Conservation (phyloP, 2,888 invertebrate genomes). For the Acholoe squamosa region DNA sequence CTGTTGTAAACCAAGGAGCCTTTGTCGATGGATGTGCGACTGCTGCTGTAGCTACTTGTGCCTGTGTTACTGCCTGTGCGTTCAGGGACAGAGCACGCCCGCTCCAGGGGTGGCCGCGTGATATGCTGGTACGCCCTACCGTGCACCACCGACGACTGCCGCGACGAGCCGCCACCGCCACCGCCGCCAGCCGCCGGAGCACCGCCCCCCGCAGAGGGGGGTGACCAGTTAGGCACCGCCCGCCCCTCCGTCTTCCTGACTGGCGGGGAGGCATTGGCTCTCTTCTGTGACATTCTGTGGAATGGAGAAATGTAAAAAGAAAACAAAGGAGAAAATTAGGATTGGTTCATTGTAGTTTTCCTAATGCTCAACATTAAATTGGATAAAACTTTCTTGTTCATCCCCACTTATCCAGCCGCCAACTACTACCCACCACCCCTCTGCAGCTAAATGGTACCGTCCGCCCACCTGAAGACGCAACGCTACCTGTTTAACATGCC, state of each 20-base stretch:
- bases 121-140: constrained; percentile 50
- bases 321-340: too few relatives aligned
- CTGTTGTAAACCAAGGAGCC: background rate
- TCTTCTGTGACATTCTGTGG: constrained; percentile 20
- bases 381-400: background rate
- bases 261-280: background rate
- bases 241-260: constrained; percentile 21
- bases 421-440: background rate
- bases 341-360: too few relatives aligned
- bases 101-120: constrained; percentile 66
- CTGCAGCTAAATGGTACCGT: background rate
- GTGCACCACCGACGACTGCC: constrained; percentile 29
- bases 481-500: background rate
- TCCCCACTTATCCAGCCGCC: background rate
- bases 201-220: background rate
- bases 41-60: constrained; percentile 65
- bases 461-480: constrained; percentile 13
- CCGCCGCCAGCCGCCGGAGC: background rate
- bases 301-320: background rate
- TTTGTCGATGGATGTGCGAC: constrained; percentile 58
- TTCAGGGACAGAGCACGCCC: constrained; percentile 68
- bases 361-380: background rate
- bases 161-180: background rate
- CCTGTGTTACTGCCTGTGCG: constrained; percentile 63
- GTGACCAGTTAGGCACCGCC: background rate